A percentile compares a stretch with the other conserved stretches of the same genome.
These are phyloP conservation scores for Fistularia tabacaria DNA, from an alignment of 2,797 vertebrate genomes.

Conservation along the genomic window DNA sequence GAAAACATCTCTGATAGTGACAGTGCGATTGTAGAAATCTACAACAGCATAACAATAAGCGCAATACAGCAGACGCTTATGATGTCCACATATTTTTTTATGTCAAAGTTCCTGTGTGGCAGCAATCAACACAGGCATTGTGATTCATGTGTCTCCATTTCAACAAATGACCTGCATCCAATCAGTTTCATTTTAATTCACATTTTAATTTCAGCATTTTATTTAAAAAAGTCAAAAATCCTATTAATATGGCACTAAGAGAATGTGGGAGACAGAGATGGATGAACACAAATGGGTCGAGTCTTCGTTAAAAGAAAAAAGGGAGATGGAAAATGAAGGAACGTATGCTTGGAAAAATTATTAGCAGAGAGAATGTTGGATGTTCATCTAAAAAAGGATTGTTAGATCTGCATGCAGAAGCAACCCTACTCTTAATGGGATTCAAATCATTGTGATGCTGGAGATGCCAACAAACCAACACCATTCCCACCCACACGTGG, in stretches of 20 bases:
- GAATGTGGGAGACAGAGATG: constrained; percentile 3
- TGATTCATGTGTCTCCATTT: constrained; percentile 4
- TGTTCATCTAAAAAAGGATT: too few species aligned
- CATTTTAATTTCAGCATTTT: neutral
- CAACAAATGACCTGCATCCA: too few species aligned
- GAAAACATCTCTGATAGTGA: neutral
- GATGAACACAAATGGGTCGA: neutral
- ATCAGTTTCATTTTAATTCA: too few species aligned
- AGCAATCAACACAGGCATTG: constrained; percentile 49
- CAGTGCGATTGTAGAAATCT: too few species aligned
- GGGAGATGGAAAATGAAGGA: neutral
- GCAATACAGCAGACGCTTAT: constrained; percentile 4
- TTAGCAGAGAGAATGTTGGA: neutral
- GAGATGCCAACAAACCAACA: constrained; percentile 33
- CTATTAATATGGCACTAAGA: constrained; percentile 1
- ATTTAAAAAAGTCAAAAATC: neutral
- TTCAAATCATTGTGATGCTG: constrained; percentile 6
- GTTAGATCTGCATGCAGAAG: too few species aligned
- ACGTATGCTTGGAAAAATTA: neutral
- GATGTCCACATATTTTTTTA: constrained; percentile 20
- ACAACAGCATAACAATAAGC: neutral
- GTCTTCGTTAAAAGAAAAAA: neutral
- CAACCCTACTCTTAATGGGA: neutral
- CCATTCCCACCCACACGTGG: constrained; percentile 42
- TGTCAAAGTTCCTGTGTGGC: constrained; percentile 17